These are phyloP conservation scores for Zaprionus gabonicus DNA, from an alignment of 1,140 invertebrate genomes.

Conservation along the genomic window DNA sequence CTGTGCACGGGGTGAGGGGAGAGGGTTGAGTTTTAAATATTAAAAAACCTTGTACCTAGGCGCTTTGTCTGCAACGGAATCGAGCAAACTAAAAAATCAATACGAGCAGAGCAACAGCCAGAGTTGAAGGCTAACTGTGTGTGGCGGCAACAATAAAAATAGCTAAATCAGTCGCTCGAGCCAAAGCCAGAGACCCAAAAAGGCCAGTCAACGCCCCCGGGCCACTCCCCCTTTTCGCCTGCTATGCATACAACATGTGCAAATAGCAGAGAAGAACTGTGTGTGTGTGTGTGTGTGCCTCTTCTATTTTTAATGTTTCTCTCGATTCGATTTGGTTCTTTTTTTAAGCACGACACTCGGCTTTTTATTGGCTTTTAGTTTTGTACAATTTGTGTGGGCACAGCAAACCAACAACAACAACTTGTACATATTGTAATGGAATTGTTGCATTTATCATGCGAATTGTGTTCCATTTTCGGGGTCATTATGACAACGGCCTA, in stretches of 20 bases:
- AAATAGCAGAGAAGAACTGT: conserved; percentile 10
- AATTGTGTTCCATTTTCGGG: conserved; percentile 31
- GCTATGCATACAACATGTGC: conserved; percentile 18
- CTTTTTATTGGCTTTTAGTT: conserved; percentile 70
- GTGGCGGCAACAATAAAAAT: conserved; percentile 37
- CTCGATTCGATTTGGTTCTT: not conserved
- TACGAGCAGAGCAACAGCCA: conserved; percentile 59
- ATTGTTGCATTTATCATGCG: conserved; percentile 44
- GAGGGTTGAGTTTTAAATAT: conserved; percentile 58
- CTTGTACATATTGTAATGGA: conserved; percentile 65
- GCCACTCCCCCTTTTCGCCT: not conserved
- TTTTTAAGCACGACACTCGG: conserved; percentile 42
- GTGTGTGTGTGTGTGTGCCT: conserved; percentile 13
- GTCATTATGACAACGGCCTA: conserved; percentile 27
- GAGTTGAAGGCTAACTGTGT: conserved; percentile 69
- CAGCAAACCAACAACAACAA: conserved; percentile 19
- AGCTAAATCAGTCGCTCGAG: conserved; percentile 33
- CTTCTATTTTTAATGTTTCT: conserved; percentile 34
- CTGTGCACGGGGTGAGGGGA: conserved; percentile 8
- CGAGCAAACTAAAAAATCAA: conserved; percentile 60
- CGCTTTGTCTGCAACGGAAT: conserved; percentile 28
- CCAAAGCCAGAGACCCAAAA: conserved; percentile 34
- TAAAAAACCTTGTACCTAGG: conserved; percentile 68
- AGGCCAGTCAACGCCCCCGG: conserved; percentile 2
- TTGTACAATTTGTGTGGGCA: conserved; percentile 45